Base-by-base conservation (phyloP, 2,888 invertebrate species). In the Bursaphelenchus okinawaensis region DNA sequence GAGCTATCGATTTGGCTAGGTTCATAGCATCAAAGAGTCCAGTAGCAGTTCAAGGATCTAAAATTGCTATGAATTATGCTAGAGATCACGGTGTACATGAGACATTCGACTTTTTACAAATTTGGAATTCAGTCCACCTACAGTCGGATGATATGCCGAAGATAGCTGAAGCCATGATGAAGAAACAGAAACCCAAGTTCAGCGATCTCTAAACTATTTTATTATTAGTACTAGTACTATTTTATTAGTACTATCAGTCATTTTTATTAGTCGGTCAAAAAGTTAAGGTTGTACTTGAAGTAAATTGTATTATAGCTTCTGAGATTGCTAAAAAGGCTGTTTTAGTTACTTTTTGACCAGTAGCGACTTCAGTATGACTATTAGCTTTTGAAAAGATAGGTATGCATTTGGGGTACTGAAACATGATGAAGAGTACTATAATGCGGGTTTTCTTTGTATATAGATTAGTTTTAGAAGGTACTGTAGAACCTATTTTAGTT, bases 11-110 rank as follows among this genome's bases (percentile, higher is more conserved):
- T 8, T 76, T 91, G 54, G 96, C 94, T 0, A 87, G 87, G 73
- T 82, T 85, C 51, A 94, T 98, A 71, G 91, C 95, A 0, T 83
- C 84, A 4, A 92, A 92, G 84, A 93, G 93, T 85, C 96, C 96
- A 0, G 89, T 96, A 4, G 96, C 95, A 0, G 90, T 96, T 0
- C 95, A 95, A 83, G 89, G 89, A 4, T 90, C 91, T 0, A 98
- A 96, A 83, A 85, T 88, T 62, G 68, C 68, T 4, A 81, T 96
- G 22, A 87, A 77, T 63, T 94, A 90, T 84, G 90, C 93, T 0
- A 87, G 92, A 77, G 92, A 92, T 83, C 91, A 93, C 79, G 86
- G 90, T 0, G 91, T 90, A 22, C 88, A 90, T 72, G 90, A 92
- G 63, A 91, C 93, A 16, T 84, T 96, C 12, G 88, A 92, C 76